Percentiles rank a stretch among this genome's conserved stretches.
Conservation (phyloP, 2,888 invertebrate species). For the Trachelus iudaicus region DNA sequence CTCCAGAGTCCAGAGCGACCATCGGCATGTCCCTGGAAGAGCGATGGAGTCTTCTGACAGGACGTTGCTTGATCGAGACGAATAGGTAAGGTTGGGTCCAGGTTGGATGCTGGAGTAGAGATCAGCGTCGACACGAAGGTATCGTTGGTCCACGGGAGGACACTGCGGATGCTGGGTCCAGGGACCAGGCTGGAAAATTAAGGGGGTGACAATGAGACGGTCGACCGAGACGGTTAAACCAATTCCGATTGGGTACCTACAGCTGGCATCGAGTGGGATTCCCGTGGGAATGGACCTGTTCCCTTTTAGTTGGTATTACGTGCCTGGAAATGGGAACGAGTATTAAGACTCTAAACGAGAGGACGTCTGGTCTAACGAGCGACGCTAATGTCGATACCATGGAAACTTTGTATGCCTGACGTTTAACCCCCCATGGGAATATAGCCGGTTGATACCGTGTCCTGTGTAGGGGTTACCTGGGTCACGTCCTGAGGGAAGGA, state of each 20-base stretch:
- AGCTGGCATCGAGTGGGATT: not conserved
- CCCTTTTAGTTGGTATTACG: slow-evolving; percentile 1
- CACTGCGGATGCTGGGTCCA: not conserved
- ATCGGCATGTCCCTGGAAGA: not conserved
- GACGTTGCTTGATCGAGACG: not conserved
- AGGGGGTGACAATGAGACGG: not conserved
- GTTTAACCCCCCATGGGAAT: not conserved
- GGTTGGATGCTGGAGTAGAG: not conserved
- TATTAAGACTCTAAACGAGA: slow-evolving; percentile 6
- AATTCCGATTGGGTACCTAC: slow-evolving; percentile 5
- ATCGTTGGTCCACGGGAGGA: not conserved
- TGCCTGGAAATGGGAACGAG: slow-evolving; percentile 7
- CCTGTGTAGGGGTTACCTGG: not conserved
- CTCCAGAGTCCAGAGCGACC: not conserved
- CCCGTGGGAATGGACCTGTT: slow-evolving; percentile 2
- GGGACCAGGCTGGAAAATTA: not conserved
- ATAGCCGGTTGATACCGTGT: not conserved
- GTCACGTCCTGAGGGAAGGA: not conserved
- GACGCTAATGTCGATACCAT: slow-evolving; percentile 1
- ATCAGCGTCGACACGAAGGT: not conserved
- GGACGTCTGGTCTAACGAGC: slow-evolving; percentile 2
- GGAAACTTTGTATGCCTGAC: slow-evolving; percentile 4
- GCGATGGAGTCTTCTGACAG: not conserved
- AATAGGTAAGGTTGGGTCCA: not conserved
- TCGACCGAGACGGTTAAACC: not conserved